These are phyloP conservation scores for Spermophilus dauricus DNA, from an alignment of 2,113 vertebrate genomes.

Conservation along the genomic window DNA sequence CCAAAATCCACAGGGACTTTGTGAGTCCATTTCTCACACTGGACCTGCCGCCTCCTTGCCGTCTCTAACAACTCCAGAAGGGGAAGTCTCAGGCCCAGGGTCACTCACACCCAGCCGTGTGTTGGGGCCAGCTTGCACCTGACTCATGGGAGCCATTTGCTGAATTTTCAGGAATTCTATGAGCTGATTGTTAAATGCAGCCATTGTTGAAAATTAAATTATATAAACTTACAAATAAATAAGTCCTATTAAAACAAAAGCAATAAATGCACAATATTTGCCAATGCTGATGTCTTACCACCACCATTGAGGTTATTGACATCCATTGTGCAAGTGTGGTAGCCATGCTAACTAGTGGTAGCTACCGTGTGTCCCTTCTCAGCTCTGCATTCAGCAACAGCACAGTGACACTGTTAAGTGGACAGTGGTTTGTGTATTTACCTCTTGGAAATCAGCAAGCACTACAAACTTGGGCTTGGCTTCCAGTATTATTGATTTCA, in stretches of 20 bases:
- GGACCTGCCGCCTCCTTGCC: no score
- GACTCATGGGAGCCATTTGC: not conserved
- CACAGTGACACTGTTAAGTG: not conserved
- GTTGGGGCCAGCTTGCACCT: not conserved
- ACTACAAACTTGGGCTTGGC: not conserved
- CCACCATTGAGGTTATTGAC: no score
- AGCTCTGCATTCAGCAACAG: not conserved
- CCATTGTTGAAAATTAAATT: not conserved
- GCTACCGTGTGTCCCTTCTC: not conserved
- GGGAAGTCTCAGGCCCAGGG: not conserved
- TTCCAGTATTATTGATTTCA: not conserved
- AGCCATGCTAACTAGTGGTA: accelerated
- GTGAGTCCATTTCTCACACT: not conserved
- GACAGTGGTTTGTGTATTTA: not conserved
- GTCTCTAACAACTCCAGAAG: no score
- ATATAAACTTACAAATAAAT: not conserved
- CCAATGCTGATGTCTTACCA: not conserved
- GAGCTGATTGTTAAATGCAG: not conserved
- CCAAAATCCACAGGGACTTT: not conserved
- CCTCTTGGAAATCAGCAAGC: not conserved
- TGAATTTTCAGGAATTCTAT: no score
- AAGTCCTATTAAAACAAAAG: not conserved
- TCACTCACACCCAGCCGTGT: not conserved
- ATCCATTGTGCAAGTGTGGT: no score
- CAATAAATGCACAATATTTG: not conserved